These are phyloP conservation scores for Drosophila neotestacea DNA, from an alignment of 2,888 invertebrate genomes.

Conservation along the genomic window DNA sequence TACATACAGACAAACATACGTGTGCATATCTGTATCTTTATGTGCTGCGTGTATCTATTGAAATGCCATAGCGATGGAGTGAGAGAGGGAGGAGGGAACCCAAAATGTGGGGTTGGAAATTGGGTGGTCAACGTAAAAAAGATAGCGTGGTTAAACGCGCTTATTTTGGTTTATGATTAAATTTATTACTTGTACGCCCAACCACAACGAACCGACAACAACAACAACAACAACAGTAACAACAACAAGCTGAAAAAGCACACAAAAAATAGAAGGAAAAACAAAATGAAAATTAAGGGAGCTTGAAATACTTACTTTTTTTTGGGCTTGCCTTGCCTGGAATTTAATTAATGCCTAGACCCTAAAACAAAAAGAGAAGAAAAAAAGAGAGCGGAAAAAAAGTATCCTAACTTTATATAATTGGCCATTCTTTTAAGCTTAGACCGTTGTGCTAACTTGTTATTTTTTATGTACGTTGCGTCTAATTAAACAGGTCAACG, in stretches of 20 bases:
- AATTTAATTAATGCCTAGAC: constrained; percentile 67
- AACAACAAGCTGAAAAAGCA: constrained; percentile 24
- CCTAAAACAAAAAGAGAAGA: constrained; percentile 31
- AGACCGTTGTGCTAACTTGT: constrained; percentile 57
- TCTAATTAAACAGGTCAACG: constrained; percentile 74
- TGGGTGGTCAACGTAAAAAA: constrained; percentile 63
- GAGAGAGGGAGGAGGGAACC: not conserved
- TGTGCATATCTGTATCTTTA: constrained; percentile 4
- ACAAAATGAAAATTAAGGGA: constrained; percentile 33
- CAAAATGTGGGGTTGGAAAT: not conserved
- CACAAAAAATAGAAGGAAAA: constrained; percentile 11
- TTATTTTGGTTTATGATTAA: constrained; percentile 81
- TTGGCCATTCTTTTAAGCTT: constrained; percentile 76
- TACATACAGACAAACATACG: not conserved
- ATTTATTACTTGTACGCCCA: constrained; percentile 78
- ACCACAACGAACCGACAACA: constrained; percentile 55
- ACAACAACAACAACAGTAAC: constrained; percentile 8
- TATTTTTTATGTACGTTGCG: constrained; percentile 15
- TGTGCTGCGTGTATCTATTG: constrained; percentile 61
- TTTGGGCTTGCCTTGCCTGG: constrained; percentile 59
- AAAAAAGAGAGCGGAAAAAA: not conserved
- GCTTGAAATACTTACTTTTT: constrained; percentile 39
- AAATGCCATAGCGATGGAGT: constrained; percentile 26
- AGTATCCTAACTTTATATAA: constrained; percentile 69
- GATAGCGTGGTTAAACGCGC: constrained; percentile 80